phyloP scores from a whole-genome alignment of 2,797 vertebrate species.

The Lepus oiostolus region DNA sequence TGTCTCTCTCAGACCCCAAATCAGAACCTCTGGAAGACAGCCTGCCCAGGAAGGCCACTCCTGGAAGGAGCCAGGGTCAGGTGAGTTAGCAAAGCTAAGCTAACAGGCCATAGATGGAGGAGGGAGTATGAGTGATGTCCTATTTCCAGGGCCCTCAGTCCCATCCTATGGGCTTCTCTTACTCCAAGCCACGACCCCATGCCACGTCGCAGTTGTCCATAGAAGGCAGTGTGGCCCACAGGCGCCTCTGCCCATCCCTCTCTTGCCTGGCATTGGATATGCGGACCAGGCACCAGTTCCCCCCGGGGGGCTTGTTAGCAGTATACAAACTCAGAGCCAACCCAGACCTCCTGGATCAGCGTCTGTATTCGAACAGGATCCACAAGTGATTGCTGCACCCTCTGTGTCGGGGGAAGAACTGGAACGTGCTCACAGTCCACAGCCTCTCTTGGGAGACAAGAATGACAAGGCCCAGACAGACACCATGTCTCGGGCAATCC shows the following conservation, averaged over 20 bases:
- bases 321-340: background rate
- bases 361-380: background rate
- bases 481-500: background rate
- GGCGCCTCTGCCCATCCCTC: background rate
- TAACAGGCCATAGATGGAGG: background rate
- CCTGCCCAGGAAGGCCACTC: background rate
- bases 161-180: background rate
- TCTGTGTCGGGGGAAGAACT: background rate
- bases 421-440: background rate
- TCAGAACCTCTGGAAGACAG: background rate
- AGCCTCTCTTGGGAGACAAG: background rate
- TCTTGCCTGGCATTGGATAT: background rate
- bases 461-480: background rate
- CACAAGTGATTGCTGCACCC: background rate
- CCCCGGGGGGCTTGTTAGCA: background rate
- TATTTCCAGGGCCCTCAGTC: conserved; percentile 38
- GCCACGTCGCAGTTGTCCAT: background rate
- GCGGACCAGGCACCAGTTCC: background rate
- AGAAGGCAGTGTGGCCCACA: background rate
- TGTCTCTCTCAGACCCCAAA: background rate
- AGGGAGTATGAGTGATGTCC: background rate
- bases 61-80: conserved; percentile 6
- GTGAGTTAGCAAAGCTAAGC: conserved; percentile 7
- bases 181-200: background rate
- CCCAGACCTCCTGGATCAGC: background rate